Evolutionary conservation across 2,113 vertebrate species (phyloP).

Genomic region (Machaerirhynchus nigripectus): DNA sequence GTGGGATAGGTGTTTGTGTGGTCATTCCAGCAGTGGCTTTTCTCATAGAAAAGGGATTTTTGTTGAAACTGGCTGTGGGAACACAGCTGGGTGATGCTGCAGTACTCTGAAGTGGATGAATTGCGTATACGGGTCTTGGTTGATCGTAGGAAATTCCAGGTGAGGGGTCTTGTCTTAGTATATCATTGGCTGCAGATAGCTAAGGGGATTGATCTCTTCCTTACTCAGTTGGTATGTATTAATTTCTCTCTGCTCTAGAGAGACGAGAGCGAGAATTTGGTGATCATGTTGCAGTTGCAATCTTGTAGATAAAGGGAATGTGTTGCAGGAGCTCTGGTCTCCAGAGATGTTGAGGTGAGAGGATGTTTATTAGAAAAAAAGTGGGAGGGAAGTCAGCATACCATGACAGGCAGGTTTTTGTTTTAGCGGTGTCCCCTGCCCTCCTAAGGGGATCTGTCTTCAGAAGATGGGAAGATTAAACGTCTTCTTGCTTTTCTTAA

Average conservation of each 20-base stretch:
- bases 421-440: background rate
- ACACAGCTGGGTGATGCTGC: background rate
- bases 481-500: background rate
- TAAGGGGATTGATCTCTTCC: background rate
- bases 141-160: background rate
- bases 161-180: background rate
- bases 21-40: background rate
- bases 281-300: background rate
- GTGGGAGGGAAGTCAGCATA: background rate
- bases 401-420: accelerated
- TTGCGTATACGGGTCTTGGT: background rate
- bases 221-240: background rate
- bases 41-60: background rate
- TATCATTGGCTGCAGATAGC: background rate
- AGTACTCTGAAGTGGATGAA: background rate
- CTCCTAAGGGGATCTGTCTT: background rate
- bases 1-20: background rate
- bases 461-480: background rate
- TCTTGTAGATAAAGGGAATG: background rate
- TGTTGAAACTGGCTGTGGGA: background rate
- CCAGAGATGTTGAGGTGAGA: background rate
- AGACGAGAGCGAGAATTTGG: background rate
- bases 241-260: background rate
- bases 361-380: background rate
- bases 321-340: background rate